Evolutionary conservation across 2,113 vertebrate species (phyloP), one percentile per base, ranked within the genome.

Genomic region (Lepidothrix coronata): DNA sequence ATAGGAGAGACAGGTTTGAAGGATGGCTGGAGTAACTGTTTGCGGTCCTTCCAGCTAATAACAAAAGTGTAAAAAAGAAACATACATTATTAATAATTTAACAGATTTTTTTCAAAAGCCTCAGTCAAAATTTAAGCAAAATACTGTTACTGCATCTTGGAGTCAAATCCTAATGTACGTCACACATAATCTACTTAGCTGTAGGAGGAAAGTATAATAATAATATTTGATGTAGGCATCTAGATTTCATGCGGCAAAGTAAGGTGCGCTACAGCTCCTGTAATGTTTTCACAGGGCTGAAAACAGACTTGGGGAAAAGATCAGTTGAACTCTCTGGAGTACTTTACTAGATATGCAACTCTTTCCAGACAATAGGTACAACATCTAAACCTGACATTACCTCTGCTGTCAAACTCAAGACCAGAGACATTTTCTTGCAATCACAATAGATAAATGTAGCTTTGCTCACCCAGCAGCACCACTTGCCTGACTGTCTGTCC

Each of bases 1-100:
- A 94, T 98, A 99, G 24, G 98, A 99, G 58, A 99, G 96, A 82
- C 99, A 99, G 44, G 81, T 89, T 88, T 99, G 99, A 87, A 99
- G 98, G 91, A 98, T 48, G 37, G 76, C 90, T 93, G 98, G 98
- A 73, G 94, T 97, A 85, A 99, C 98, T 89, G 70, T 68, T 92
- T 98, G 97, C 14, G 98, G 98, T 89, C 61, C 57, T 74, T 97
- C 96, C 93, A 98, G 82, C 98, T 99, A 94, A 81, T 51, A 94
- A 88, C 31, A 97, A 41, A 44, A 94, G 82, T 16, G 58, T 33
- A 73, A 92, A 91, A 94, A 91, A 39, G 27, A 59, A 48, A 85
- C 37, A 43, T 14, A 74, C 10, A n/a, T 55, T 78, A 74, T 43
- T 23, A 93, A 85, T 33, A 74, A 72, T 65, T 72, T 41, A 66